Percentiles rank a stretch among this genome's conserved stretches.
phyloP scores from a whole-genome alignment of 2,113 vertebrate genomes.

The Bucco capensis region DNA sequence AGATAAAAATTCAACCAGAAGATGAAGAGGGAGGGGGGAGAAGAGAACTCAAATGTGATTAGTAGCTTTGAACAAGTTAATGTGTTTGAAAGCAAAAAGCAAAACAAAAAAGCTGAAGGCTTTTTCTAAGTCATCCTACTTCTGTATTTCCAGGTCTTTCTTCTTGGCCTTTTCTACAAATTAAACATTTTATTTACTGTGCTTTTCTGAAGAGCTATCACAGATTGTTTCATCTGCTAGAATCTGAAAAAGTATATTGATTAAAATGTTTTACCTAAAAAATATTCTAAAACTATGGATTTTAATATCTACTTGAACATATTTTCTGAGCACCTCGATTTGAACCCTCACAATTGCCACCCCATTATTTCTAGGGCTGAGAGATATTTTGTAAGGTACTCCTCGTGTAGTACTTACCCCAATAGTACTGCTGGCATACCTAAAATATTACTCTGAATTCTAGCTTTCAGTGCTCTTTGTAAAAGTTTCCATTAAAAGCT shows the following conservation, averaged over 20 bases:
- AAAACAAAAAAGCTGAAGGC: neutral
- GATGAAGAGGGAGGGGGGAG: neutral
- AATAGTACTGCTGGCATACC: neutral
- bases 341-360: neutral
- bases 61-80: conserved; percentile 9
- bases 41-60: conserved; percentile 53
- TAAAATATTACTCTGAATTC: neutral
- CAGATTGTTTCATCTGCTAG: neutral
- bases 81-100: neutral
- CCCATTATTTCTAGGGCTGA: neutral
- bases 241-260: neutral
- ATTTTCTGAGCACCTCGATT: neutral
- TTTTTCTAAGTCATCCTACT: neutral
- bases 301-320: neutral
- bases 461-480: neutral
- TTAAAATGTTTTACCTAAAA: neutral
- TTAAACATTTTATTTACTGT: neutral
- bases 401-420: neutral
- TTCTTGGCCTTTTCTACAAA: neutral
- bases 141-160: neutral
- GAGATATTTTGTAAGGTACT: neutral
- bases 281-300: neutral
- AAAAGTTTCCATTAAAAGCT: neutral
- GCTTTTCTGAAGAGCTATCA: neutral
- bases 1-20: conserved; percentile 66